A percentile compares a stretch with the other conserved stretches of the same genome.
Evolutionary conservation across 2,888 invertebrate genomes (phyloP).

Genomic region (Drosophila niveifrons): DNA sequence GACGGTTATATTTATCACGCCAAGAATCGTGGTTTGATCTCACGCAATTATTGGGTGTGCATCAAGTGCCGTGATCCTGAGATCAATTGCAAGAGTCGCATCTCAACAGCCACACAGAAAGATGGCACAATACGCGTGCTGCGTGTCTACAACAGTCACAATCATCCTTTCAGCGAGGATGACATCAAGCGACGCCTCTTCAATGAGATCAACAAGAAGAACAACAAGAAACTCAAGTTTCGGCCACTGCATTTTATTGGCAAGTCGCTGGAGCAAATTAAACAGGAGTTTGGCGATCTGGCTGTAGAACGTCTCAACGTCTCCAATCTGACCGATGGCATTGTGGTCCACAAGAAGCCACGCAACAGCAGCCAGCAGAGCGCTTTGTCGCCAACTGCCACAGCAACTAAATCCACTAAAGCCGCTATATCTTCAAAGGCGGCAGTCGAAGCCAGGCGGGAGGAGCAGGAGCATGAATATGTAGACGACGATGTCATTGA

Average conservation of each 20-base stretch:
- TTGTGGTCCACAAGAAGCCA: slow-evolving; percentile 71
- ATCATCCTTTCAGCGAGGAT: slow-evolving; percentile 74
- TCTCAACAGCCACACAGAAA: slow-evolving; percentile 75
- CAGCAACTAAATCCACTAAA: slow-evolving; percentile 7
- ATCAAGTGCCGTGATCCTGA: slow-evolving; percentile 79
- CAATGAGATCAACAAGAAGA: slow-evolving; percentile 77
- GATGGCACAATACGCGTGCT: slow-evolving; percentile 75
- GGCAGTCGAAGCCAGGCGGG: neutral
- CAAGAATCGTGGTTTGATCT: slow-evolving; percentile 75
- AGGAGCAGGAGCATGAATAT: slow-evolving; percentile 23
- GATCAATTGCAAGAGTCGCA: slow-evolving; percentile 79
- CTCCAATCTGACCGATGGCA: slow-evolving; percentile 63
- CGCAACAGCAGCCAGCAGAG: slow-evolving; percentile 34
- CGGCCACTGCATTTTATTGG: slow-evolving; percentile 71
- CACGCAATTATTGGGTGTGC: slow-evolving; percentile 82
- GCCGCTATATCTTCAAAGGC: neutral
- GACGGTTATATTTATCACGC: slow-evolving; percentile 82
- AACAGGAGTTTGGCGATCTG: slow-evolving; percentile 75
- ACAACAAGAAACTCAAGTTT: slow-evolving; percentile 71
- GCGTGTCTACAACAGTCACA: slow-evolving; percentile 77
- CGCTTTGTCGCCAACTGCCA: neutral
- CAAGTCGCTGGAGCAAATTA: slow-evolving; percentile 76
- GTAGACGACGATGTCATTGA: slow-evolving; percentile 40
- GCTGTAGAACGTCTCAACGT: slow-evolving; percentile 70
- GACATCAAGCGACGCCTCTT: slow-evolving; percentile 80